Conservation (phyloP, 23 tunicate species). For the Phallusia fumigata region DNA sequence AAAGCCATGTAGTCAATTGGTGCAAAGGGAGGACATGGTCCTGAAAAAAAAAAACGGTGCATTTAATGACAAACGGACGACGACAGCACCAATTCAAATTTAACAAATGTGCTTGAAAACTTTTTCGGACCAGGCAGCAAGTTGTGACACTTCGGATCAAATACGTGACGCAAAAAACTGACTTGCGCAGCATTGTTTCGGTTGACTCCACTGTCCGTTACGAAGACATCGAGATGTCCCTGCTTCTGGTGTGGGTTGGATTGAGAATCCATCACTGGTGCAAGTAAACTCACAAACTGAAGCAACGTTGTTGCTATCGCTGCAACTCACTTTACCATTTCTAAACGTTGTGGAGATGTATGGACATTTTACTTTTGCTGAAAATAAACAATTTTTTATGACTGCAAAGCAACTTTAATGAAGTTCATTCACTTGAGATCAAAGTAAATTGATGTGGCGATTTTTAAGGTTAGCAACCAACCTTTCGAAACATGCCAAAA, state of each 20-base stretch:
- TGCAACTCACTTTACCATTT: background rate
- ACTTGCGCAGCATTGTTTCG: conserved; percentile 1
- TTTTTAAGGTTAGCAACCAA: no score
- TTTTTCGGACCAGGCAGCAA: no score
- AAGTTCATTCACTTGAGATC: no score
- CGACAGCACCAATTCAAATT: no score
- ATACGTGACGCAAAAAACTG: background rate
- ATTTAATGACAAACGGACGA: no score
- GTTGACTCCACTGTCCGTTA: conserved; percentile 2
- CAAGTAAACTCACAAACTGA: conserved; percentile 4
- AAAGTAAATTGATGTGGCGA: no score
- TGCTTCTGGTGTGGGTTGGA: background rate
- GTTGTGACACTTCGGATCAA: no score
- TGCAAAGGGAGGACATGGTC: background rate
- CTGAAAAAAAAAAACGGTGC: background rate
- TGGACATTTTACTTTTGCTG: no score
- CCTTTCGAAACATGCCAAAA: no score
- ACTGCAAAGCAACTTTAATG: no score
- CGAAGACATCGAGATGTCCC: background rate
- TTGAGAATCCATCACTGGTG: conserved; percentile 1
- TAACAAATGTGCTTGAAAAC: no score
- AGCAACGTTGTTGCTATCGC: background rate
- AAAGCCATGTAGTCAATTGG: background rate
- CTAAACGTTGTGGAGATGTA: background rate
- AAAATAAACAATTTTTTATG: no score